Percentiles rank a stretch among this genome's conserved stretches.
phyloP scores from a whole-genome alignment of 1,140 invertebrate genomes.

The Chymomyza costata region DNA sequence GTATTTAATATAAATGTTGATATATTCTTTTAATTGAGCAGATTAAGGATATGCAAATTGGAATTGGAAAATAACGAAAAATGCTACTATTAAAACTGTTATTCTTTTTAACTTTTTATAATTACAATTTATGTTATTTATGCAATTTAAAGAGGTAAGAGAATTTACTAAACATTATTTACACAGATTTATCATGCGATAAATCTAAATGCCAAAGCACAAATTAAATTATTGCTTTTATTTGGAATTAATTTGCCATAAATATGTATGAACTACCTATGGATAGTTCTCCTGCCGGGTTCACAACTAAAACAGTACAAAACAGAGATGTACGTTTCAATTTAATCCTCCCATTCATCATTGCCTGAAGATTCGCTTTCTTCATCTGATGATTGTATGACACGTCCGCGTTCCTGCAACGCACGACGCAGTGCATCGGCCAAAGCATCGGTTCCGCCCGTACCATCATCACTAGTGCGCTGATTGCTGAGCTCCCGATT shows the following conservation, averaged over 20 bases:
- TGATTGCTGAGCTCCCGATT: slow-evolving; percentile 56
- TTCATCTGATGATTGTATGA: slow-evolving; percentile 70
- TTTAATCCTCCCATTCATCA: slow-evolving; percentile 69
- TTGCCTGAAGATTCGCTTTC: slow-evolving; percentile 60
- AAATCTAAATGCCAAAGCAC: slow-evolving; percentile 68
- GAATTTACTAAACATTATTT: slow-evolving; percentile 65
- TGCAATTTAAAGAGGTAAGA: slow-evolving; percentile 68
- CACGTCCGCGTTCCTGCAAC: slow-evolving; percentile 50
- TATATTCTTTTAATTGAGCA: no score
- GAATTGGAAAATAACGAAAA: slow-evolving; percentile 35
- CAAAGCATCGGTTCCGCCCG: slow-evolving; percentile 58
- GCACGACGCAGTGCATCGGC: slow-evolving; percentile 69
- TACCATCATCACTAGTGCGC: slow-evolving; percentile 48
- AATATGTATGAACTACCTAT: neutral
- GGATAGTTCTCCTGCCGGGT: slow-evolving; percentile 7
- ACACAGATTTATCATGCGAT: slow-evolving; percentile 53
- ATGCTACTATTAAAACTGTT: slow-evolving; percentile 11
- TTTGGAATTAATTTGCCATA: slow-evolving; percentile 55
- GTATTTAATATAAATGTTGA: no score
- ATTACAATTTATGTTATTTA: slow-evolving; percentile 22
- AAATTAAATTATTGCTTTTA: slow-evolving; percentile 63
- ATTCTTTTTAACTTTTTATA: slow-evolving; percentile 7
- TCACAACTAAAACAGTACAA: neutral
- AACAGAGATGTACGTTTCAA: neutral
- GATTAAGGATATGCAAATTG: slow-evolving; percentile 40